Evolutionary conservation across 2,888 invertebrate species (phyloP), one percentile per base, ranked within the genome.

Genomic region (Macrosoma leucophasiata): DNA sequence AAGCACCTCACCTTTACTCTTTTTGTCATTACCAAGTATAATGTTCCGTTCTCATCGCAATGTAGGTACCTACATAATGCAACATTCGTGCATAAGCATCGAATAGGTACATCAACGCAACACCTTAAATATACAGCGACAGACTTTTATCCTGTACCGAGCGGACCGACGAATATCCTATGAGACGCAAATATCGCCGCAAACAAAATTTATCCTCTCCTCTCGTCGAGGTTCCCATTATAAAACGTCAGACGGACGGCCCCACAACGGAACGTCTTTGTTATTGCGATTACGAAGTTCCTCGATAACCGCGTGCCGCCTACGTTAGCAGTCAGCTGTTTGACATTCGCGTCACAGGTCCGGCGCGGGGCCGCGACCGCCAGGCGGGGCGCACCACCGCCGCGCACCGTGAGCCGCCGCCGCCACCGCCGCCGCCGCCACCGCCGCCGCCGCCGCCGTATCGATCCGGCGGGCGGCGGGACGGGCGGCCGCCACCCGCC

Each of bases 251-350:
- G n/a, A n/a, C n/a, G n/a, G n/a, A n/a, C n/a, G n/a, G n/a, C n/a
- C n/a, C n/a, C n/a, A n/a, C n/a, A n/a, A n/a, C n/a, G n/a, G n/a
- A n/a, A n/a, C n/a, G n/a, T n/a, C n/a, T n/a, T n/a, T n/a, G n/a
- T n/a, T n/a, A n/a, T n/a, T n/a, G n/a, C n/a, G n/a, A n/a, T n/a
- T n/a, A n/a, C n/a, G n/a, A n/a, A n/a, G n/a, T n/a, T n/a, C n/a
- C n/a, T n/a, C n/a, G 37, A 34, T 36, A 36, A 28, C 31, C 40
- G 34, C 39, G 42, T 41, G 40, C 43, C 43, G 36, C 58, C 62
- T 59, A 61, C 62, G 58, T 61, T 62, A 59, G 58, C 63, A 68
- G 71, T 77, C 78, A 77, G 77, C 78, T 77, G 77, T 76, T 77
- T 69, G 68, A 63, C 67, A 72, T 68, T 72, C 65, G 65, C 52